These are phyloP conservation scores for Dolichotis patagonum DNA, from an alignment of 2,113 vertebrate species.

Conservation along the genomic window DNA sequence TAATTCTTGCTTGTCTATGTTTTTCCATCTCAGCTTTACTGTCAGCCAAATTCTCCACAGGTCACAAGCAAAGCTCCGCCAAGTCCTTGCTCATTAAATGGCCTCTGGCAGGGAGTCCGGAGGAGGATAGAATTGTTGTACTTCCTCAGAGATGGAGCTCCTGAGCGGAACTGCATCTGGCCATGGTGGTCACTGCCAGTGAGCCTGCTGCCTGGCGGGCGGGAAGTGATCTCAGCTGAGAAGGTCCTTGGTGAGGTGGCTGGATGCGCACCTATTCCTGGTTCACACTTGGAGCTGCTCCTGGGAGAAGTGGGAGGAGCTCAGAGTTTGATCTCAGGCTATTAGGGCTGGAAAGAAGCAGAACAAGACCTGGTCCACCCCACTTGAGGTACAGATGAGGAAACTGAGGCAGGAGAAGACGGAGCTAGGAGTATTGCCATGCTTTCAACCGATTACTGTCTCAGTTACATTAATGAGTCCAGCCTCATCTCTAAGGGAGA, in stretches of 20 bases:
- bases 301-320: not conserved
- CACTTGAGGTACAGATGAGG: not conserved
- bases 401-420: not conserved
- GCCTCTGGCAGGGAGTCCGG: not conserved
- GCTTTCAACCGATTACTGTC: not conserved
- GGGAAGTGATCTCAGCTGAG: accelerated
- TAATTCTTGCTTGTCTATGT: constrained; percentile 44
- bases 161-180: not conserved
- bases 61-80: constrained; percentile 33
- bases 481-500: too few relatives aligned
- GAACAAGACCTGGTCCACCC: too few relatives aligned
- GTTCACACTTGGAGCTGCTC: not conserved
- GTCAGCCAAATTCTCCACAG: constrained; percentile 52
- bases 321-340: not conserved
- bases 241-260: too few relatives aligned
- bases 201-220: not conserved
- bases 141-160: not conserved
- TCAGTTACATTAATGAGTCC: not conserved
- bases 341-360: not conserved
- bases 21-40: constrained; percentile 58
- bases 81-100: constrained; percentile 41
- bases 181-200: not conserved
- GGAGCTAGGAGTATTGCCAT: not conserved
- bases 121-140: not conserved
- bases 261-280: accelerated